Base-by-base conservation (phyloP, 2,888 invertebrate species). In the Graphium colonna region DNA sequence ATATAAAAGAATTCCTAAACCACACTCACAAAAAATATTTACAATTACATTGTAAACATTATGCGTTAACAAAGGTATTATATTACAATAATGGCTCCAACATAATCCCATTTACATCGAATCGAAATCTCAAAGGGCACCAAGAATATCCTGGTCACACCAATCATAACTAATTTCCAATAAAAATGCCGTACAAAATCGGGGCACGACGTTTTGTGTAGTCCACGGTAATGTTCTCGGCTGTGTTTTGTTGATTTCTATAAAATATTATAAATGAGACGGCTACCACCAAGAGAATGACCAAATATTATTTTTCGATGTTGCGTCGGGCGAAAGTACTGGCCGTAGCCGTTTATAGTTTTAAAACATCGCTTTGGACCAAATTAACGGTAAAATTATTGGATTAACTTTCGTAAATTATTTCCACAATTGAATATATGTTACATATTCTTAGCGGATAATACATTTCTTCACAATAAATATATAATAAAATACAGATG, bases 181-280 rank as follows among this genome's bases (percentile, higher is more conserved):
- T 81, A 78, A 85, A 83, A 73, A 76, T 64, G 66, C 68, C 67
- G 68, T 71, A 75, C 67, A 68, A 67, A 86, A 79, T 73, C 85
- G 78, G 80, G 73, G 73, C 87, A 79, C 57, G 60, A 62, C 63
- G 71, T 71, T 75, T 80, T 81, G 79, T 86, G 77, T 75, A 64
- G 67, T 68, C 69, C 62, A 80, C 71, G 76, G 82, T 86, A 85
- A 88, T 85, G 86, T 85, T 80, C 77, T 73, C 82, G 69, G 74
- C 73, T 82, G 74, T 80, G 82, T 88, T 84, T 88, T 86, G 89
- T 88, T 89, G 89, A 88, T 88, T 89, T 88, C 89, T 88, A 83
- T 87, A 86, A 89, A 88, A 86, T 88, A 84, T 88, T 87, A 87
- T 88, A 85, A 88, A 87, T 79, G 86, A 79, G 85, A 86, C 77